Conservation (phyloP, 2,113 vertebrate genomes). For the Actenoides lindsayi region DNA sequence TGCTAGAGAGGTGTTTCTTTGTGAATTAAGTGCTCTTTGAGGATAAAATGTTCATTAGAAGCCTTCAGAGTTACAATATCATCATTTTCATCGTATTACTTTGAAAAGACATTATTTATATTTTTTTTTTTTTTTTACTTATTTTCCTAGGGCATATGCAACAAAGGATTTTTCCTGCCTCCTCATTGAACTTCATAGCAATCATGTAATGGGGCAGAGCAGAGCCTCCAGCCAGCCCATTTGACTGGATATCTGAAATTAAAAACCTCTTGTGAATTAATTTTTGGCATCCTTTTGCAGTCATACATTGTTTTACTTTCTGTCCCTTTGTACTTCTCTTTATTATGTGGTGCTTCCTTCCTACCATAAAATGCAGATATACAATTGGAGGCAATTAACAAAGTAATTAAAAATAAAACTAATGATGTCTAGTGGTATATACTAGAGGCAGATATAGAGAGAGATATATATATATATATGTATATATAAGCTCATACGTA, state of each 20-base stretch:
- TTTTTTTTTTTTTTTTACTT: not conserved
- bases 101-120: not conserved
- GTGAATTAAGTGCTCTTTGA: conserved; percentile 43
- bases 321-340: not conserved
- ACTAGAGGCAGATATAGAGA: not conserved
- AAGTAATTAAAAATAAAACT: not conserved
- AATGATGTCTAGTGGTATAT: not conserved
- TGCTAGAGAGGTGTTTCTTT: not conserved
- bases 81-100: not conserved
- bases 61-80: not conserved
- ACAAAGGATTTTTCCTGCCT: not conserved
- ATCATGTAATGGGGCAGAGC: not conserved
- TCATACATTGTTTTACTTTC: not conserved
- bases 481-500: not conserved
- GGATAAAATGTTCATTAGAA: conserved; percentile 49
- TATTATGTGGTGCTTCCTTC: not conserved
- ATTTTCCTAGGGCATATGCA: not conserved
- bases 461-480: too few species aligned
- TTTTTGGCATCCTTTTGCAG: not conserved
- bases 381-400: not conserved
- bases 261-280: not conserved
- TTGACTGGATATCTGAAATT: not conserved
- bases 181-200: not conserved
- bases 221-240: not conserved
- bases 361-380: not conserved